phyloP scores from a whole-genome alignment of 1,140 invertebrate species.

The Procambarus virginalis region DNA sequence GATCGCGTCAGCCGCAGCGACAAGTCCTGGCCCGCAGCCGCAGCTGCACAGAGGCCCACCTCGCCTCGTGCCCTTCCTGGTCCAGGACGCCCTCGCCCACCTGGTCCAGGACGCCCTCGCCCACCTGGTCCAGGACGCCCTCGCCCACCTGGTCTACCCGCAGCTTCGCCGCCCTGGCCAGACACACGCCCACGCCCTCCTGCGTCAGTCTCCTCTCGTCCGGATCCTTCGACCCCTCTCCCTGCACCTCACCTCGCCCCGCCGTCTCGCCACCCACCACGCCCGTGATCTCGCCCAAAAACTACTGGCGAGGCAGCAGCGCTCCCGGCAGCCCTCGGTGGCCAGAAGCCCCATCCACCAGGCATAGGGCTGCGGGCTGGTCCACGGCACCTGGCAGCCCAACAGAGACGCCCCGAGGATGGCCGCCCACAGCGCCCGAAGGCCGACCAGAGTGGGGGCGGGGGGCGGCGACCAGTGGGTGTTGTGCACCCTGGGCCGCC shows the following conservation, averaged over 20 bases:
- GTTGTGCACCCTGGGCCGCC: conserved; percentile 20
- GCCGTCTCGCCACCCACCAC: conserved; percentile 20
- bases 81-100: conserved; percentile 39
- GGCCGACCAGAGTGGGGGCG: no score
- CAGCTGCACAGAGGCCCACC: conserved; percentile 32
- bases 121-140: not conserved
- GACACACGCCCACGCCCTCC: conserved; percentile 3
- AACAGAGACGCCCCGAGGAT: not conserved
- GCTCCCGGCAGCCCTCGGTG: not conserved
- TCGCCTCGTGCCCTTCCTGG: not conserved
- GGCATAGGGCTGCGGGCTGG: not conserved
- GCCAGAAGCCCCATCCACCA: not conserved
- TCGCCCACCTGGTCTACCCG: conserved; percentile 18
- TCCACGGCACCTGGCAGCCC: not conserved
- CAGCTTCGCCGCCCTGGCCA: not conserved
- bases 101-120: not conserved
- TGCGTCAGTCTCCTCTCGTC: not conserved
- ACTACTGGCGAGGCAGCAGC: not conserved
- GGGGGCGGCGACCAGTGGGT: conserved; percentile 22
- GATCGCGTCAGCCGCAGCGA: not conserved
- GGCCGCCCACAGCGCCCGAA: not conserved
- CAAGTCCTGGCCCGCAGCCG: conserved; percentile 24
- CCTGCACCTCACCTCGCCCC: not conserved
- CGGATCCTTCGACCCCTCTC: not conserved
- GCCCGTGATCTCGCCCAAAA: not conserved